Conservation (phyloP, 92 coral and sea anemone genomes). For the Actinernus sp. region DNA sequence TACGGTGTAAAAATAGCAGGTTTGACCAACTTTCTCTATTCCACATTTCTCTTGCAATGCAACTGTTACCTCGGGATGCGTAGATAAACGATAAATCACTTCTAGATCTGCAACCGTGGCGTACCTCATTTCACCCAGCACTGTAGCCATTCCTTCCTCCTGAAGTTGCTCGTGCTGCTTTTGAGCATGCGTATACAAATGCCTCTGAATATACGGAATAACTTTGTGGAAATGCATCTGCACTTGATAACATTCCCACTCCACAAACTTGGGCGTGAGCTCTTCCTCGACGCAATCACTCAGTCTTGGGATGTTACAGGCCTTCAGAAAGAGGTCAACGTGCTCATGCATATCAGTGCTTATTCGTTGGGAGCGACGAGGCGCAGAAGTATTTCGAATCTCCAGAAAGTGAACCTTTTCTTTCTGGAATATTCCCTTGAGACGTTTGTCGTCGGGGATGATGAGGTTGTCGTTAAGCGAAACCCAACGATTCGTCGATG, state of each 20-base stretch:
- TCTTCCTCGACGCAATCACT: slow-evolving; percentile 64
- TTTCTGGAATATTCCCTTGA: slow-evolving; percentile 67
- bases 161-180: slow-evolving; percentile 45
- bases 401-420: slow-evolving; percentile 77
- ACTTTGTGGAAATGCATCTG: slow-evolving; percentile 71
- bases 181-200: slow-evolving; percentile 31
- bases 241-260: slow-evolving; percentile 55
- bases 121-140: slow-evolving; percentile 63
- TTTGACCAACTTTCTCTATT: slow-evolving; percentile 17
- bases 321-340: slow-evolving; percentile 46
- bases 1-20: slow-evolving; percentile 64
- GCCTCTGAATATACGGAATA: slow-evolving; percentile 79
- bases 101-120: slow-evolving; percentile 67
- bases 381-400: slow-evolving; percentile 26
- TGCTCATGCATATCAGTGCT: slow-evolving; percentile 8
- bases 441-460: slow-evolving; percentile 67
- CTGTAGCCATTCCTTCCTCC: slow-evolving; percentile 30
- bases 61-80: slow-evolving; percentile 58
- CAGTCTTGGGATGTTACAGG: slow-evolving; percentile 68
- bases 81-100: slow-evolving; percentile 66
- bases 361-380: slow-evolving; percentile 5
- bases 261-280: slow-evolving; percentile 43
- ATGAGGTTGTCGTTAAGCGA: slow-evolving; percentile 79
- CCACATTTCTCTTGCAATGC: slow-evolving; percentile 55
- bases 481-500: slow-evolving; percentile 77